Evolutionary conservation across 2,888 invertebrate genomes (phyloP), one percentile per base, ranked within the genome.

Genomic region (Myopa tessellatipennis): DNA sequence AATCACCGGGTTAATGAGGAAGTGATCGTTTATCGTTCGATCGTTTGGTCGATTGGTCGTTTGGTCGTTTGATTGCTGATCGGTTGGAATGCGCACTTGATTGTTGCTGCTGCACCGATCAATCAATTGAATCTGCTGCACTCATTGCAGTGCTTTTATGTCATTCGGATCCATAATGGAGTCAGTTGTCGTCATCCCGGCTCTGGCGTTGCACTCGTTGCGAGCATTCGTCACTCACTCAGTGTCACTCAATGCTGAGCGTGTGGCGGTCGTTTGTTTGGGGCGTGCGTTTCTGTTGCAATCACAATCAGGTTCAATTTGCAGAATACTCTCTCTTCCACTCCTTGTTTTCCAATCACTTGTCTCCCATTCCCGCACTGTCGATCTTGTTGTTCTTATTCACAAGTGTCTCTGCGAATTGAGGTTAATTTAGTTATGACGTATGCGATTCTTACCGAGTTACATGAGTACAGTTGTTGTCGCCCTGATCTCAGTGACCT

Each of bases 61-160:
- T 52, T 14, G 52, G 14, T 14, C 14, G 36, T 63, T 63, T 63
- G 63, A 60, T 72, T 40, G 72, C 58, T 60, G 72, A 40, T 72
- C 72, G 72, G 55, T 38, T 26, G 26, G 26, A 26, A 26, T 26
- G 26, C 26, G 2, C 26, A 16, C 38, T n/a, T 3, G 70, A 10
- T 16, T 36, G 58, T 55, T 14, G 65, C 52, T 52, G 73, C 58
- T 18, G 34, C 76, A 81, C 82, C 84, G 83, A 86, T 86, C 85
- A 86, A 86, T 85, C 86, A 86, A 83, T 82, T 83, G 82, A 81
- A 83, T 83, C 83, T 3, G 36, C 36, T 34, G 75, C 71, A 67
- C 70, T 69, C 34, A 58, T 70, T 14, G 60, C 18, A 68, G 61
- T 74, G 52, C 7, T 4, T 72, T 16, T 38, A 58, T 7, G 55